A percentile compares a stretch with the other conserved stretches of the same genome.
phyloP scores from a whole-genome alignment of 2,113 vertebrate species.

The Dicaeum eximium region DNA sequence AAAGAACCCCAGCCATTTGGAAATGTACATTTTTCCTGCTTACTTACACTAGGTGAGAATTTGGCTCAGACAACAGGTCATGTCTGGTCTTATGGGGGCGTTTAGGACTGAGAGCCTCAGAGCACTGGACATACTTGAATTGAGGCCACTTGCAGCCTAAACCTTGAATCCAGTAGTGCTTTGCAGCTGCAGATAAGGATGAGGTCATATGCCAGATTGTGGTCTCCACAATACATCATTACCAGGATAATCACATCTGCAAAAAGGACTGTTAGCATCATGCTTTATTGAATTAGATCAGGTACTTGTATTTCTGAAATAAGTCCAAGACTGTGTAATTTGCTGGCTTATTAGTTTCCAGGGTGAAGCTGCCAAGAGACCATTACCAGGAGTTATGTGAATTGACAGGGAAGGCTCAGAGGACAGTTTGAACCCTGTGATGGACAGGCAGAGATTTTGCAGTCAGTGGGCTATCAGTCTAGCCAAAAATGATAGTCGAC shows the following conservation, averaged over 20 bases:
- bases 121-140: constrained; percentile 10
- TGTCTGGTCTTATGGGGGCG: not conserved
- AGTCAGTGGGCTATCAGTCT: not conserved
- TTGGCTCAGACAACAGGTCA: constrained; percentile 15
- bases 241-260: constrained; percentile 52
- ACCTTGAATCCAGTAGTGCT: constrained; percentile 15
- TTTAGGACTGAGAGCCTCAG: not conserved
- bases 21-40: not conserved
- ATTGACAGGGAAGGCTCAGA: constrained; percentile 38
- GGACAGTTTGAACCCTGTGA: constrained; percentile 26
- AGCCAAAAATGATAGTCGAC: not conserved
- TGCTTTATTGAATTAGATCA: constrained; percentile 61
- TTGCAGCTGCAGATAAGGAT: constrained; percentile 61
- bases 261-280: constrained; percentile 31
- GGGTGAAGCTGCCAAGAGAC: constrained; percentile 39
- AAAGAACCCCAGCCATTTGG: not conserved
- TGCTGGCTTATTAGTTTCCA: constrained; percentile 42
- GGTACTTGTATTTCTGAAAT: constrained; percentile 54
- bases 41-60: constrained; percentile 29
- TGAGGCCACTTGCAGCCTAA: constrained; percentile 12
- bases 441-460: constrained; percentile 27
- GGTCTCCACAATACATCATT: constrained; percentile 40
- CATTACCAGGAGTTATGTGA: constrained; percentile 51
- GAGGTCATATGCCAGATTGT: constrained; percentile 39
- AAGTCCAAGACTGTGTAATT: constrained; percentile 36